Conservation (phyloP, 2,888 invertebrate genomes). For the Rhopalosiphum nymphaeae region DNA sequence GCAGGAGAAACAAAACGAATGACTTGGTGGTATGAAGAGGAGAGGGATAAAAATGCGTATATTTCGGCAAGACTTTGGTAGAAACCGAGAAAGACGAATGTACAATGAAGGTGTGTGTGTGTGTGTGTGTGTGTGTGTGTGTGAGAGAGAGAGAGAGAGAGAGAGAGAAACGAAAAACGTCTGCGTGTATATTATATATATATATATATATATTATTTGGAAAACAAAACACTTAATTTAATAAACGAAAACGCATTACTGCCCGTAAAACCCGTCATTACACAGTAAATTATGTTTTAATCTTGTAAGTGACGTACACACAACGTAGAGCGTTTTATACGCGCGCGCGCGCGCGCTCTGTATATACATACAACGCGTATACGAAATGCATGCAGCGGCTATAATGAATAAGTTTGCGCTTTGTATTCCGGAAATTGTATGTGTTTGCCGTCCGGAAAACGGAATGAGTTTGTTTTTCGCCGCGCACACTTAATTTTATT, state of each 20-base stretch:
- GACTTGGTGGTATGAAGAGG: not conserved
- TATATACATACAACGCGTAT: not conserved
- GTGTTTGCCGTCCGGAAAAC: slow-evolving; percentile 60
- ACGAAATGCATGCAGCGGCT: not conserved
- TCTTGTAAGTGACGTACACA: slow-evolving; percentile 62
- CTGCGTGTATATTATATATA: slow-evolving; percentile 1
- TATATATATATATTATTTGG: slow-evolving; percentile 26
- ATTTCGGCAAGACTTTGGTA: slow-evolving; percentile 25
- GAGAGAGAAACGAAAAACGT: not conserved
- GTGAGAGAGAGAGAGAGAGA: too few species aligned
- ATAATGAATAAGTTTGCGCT: slow-evolving; percentile 62
- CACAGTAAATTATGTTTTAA: slow-evolving; percentile 65
- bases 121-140: too few species aligned
- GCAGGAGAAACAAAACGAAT: not conserved
- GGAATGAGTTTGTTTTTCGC: slow-evolving; percentile 53
- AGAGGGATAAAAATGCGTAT: not conserved
- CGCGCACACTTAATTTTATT: slow-evolving; percentile 1
- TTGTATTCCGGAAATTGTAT: slow-evolving; percentile 63
- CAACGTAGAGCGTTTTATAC: not conserved
- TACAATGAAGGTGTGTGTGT: not conserved
- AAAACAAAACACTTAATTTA: slow-evolving; percentile 59
- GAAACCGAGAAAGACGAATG: not conserved
- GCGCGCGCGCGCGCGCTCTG: not conserved
- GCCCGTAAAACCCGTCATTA: slow-evolving; percentile 61
- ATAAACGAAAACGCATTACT: slow-evolving; percentile 60